Conservation (phyloP, 2,797 vertebrate genomes). For the Potorous gilbertii region DNA sequence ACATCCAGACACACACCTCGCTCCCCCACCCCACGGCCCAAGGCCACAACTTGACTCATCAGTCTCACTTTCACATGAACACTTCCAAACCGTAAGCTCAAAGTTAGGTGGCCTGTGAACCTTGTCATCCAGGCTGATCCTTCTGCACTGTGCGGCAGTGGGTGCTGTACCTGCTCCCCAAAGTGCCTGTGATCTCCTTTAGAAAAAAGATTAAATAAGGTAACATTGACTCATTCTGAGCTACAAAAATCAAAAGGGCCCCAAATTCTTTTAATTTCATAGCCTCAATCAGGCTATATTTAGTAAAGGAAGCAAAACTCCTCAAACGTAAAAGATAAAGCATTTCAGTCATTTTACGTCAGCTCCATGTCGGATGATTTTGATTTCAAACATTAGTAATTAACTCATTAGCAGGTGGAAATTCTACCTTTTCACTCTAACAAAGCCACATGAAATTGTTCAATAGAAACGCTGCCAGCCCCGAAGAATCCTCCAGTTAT, state of each 20-base stretch:
- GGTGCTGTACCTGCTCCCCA: conserved; percentile 52
- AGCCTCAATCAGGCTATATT: conserved; percentile 79
- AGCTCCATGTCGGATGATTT: conserved; percentile 75
- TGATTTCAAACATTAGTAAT: conserved; percentile 78
- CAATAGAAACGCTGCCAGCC: conserved; percentile 71
- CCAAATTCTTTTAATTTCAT: conserved; percentile 53
- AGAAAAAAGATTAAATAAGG: conserved; percentile 51
- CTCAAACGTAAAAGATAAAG: conserved; percentile 69
- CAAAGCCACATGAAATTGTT: conserved; percentile 64
- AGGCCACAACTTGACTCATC: conserved; percentile 25
- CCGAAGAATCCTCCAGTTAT: conserved; percentile 59
- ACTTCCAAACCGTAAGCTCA: conserved; percentile 43
- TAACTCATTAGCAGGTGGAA: conserved; percentile 80
- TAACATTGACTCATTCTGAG: conserved; percentile 51
- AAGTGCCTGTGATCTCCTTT: conserved; percentile 57
- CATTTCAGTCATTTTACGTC: conserved; percentile 66
- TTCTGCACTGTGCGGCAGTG: conserved; percentile 15
- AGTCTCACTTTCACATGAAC: conserved; percentile 47
- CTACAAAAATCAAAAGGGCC: conserved; percentile 60
- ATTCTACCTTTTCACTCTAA: conserved; percentile 84
- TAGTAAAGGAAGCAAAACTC: conserved; percentile 72
- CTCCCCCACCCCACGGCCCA: too few species aligned
- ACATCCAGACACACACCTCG: not conserved
- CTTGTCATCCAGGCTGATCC: conserved; percentile 33
- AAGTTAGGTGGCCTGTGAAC: conserved; percentile 37